Evolutionary conservation across 2,113 vertebrate species (phyloP), one percentile per base, ranked within the genome.

Genomic region (Piprites chloris): DNA sequence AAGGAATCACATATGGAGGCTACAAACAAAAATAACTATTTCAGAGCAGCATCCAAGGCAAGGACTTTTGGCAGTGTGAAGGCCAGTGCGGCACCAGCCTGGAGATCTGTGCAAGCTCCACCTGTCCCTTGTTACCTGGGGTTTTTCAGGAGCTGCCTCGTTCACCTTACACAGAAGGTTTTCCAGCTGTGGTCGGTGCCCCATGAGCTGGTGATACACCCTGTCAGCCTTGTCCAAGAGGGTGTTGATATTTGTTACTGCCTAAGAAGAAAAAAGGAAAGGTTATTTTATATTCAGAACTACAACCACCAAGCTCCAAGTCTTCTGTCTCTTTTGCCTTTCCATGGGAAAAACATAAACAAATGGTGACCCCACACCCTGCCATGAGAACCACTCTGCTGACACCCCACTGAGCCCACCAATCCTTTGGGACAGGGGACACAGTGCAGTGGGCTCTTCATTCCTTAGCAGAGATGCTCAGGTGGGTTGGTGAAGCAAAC

Each of bases 151-250:
- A 44, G 99, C 99, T 0, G 99, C 99, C 93, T 99, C 99, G 2
- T 99, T 99, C 87, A 99, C 99, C 98, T 99, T 99, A 71, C 98
- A 99, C 83, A 99, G 97, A 41, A 99, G 98, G 88, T 98, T 99
- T 97, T 99, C 99, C 81, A 99, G 97, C 97, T 99, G 99, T 0
- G 99, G 99, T 13, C 99, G 96, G 96, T 99, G 99, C 30, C 99
- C 99, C 99, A 99, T 99, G 33, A 99, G 98, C 97, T 99, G 99
- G 86, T 99, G 99, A 73, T 99, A 99, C 9, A 99, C 99, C 26
- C 99, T 97, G 96, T 99, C 99, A 23, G 99, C 99, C 97, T 99
- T 99, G 97, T 99, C 99, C 97, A 99, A 97, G 62, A 99, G 98
- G 0, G 99, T 99, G 94, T 99, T 99, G 91, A 99, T 99, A 95